A percentile compares a stretch with the other conserved stretches of the same genome.
phyloP scores from a whole-genome alignment of 2,888 invertebrate species.

The Alentia gelatinosa region DNA sequence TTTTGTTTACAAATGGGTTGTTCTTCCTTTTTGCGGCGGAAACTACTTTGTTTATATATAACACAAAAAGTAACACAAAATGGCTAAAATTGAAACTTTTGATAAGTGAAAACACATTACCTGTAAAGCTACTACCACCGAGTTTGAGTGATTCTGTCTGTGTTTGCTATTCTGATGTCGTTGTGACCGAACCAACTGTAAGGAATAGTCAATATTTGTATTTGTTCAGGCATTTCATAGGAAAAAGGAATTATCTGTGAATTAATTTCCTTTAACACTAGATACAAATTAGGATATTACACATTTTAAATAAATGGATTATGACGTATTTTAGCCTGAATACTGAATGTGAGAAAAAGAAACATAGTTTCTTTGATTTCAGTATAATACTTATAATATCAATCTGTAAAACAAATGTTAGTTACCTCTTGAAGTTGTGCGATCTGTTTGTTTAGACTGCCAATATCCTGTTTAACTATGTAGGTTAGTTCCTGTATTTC shows the following conservation, averaged over 20 bases:
- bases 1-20: no score
- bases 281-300: no score
- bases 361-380: no score
- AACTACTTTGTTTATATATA: no score
- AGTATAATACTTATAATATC: not conserved
- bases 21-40: no score
- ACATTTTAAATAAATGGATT: no score
- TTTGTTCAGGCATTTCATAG: not conserved
- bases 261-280: no score
- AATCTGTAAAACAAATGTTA: not conserved
- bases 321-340: no score
- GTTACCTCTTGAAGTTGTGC: constrained; percentile 85
- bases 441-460: constrained; percentile 97
- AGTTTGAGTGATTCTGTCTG: constrained; percentile 83
- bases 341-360: no score
- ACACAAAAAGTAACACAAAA: no score
- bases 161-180: constrained; percentile 84
- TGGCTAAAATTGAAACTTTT: no score
- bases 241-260: not conserved
- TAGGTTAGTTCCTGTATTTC: constrained; percentile 99
- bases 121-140: constrained; percentile 80
- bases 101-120: constrained; percentile 67
- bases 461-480: constrained; percentile 97
- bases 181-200: constrained; percentile 73
- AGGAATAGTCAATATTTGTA: not conserved